Percentiles rank a stretch among this genome's conserved stretches.
phyloP scores from a whole-genome alignment of 2,113 vertebrate genomes.

The Oncorhynchus clarkii region DNA sequence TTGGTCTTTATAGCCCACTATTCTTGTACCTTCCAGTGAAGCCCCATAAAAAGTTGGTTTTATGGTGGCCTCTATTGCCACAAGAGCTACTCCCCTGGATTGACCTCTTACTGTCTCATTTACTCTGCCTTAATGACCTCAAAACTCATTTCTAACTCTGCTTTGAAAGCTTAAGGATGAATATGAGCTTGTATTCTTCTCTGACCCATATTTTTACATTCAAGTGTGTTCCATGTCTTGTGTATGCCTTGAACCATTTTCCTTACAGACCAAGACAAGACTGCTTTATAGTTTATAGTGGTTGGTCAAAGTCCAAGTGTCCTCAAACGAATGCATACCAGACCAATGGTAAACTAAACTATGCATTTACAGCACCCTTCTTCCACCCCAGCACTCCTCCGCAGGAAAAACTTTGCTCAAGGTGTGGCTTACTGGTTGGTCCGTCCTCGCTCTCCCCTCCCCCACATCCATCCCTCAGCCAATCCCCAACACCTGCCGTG shows the following conservation, averaged over 20 bases:
- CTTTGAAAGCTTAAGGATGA: slow-evolving; percentile 29
- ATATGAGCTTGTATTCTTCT: slow-evolving; percentile 31
- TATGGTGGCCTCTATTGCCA: slow-evolving; percentile 25
- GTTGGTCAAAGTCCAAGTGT: slow-evolving; percentile 60
- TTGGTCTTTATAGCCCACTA: slow-evolving; percentile 34
- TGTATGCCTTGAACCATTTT: slow-evolving; percentile 11
- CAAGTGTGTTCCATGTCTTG: neutral
- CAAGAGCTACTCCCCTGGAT: slow-evolving; percentile 33
- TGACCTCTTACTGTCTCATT: slow-evolving; percentile 23
- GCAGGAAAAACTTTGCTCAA: slow-evolving; percentile 61
- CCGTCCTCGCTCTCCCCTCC: slow-evolving; percentile 58
- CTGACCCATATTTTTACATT: slow-evolving; percentile 16
- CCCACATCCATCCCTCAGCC: slow-evolving; percentile 46
- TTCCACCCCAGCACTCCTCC: slow-evolving; percentile 37
- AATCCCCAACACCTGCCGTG: slow-evolving; percentile 51
- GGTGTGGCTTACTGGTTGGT: slow-evolving; percentile 66
- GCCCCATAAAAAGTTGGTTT: slow-evolving; percentile 33
- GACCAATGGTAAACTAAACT: slow-evolving; percentile 11
- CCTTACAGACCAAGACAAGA: slow-evolving; percentile 9
- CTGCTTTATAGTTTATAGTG: slow-evolving; percentile 26
- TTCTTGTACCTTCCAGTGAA: slow-evolving; percentile 26
- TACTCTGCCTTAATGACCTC: slow-evolving; percentile 23
- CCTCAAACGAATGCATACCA: slow-evolving; percentile 47
- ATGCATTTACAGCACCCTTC: slow-evolving; percentile 37
- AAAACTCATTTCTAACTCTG: slow-evolving; percentile 31